Evolutionary conservation across 2,113 vertebrate species (phyloP), one percentile per base, ranked within the genome.

Genomic region (Columba janthina): DNA sequence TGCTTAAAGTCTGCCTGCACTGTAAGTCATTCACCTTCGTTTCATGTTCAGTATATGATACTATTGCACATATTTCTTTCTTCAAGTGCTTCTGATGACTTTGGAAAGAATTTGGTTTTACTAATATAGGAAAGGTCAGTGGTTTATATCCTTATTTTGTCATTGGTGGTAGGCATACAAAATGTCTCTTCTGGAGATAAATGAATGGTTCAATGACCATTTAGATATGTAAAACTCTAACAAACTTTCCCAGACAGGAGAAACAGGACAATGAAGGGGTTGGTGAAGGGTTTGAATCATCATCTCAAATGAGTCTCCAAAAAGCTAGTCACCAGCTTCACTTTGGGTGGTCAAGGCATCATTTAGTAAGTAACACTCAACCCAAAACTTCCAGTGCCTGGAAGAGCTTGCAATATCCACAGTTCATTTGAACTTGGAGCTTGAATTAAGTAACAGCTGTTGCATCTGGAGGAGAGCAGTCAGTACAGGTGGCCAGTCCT

Each of bases 31-130:
- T 92, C 34, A 24, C 36, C 36, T 83, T 58, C 54, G 57, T 8
- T 12, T 71, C 3, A 0, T 31, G 17, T 62, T 88, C 56, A 31
- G 31, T 18, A 16, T 12, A 34, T 0, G 0, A 76, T 38, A 46
- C 24, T 20, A 32, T 14, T 7, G 0, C 1, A 3, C 6, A 5
- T 12, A 29, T 26, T 70, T 89, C 46, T 86, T 77, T 26, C 64
- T 60, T 76, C 21, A 80, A 65, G 44, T 53, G 34, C 11, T 87
- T 77, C 32, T 34, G 36, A 57, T 0, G 0, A 42, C 71, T 93
- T 88, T 19, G 53, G 83, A 36, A 72, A 77, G 12, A 69, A 61
- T 86, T 75, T 57, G 25, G 8, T 51, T 80, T 91, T 73, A 24
- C 18, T 80, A 20, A 38, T 31, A 31, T 4, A 48, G 21, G 10